These are phyloP conservation scores for Syngnathus floridae DNA, from an alignment of 2,113 vertebrate species.

Conservation along the genomic window DNA sequence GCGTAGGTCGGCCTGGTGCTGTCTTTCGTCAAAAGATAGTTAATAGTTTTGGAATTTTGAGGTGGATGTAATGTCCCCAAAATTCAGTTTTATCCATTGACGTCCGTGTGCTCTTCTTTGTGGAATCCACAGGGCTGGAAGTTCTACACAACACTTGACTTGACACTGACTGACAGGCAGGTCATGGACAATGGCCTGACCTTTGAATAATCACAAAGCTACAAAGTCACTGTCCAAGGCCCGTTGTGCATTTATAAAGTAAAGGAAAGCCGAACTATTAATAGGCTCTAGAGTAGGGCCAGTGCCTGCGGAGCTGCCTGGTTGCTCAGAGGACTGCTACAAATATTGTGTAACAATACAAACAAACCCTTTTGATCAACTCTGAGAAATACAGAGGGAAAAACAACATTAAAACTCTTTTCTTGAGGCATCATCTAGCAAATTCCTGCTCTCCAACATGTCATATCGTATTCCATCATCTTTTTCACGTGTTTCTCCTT, in stretches of 20 bases:
- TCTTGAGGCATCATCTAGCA: background rate
- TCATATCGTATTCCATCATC: background rate
- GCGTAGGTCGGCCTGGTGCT: background rate
- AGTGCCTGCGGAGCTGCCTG: background rate
- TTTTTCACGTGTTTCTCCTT: background rate
- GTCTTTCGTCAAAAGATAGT: background rate
- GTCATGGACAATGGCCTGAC: conserved; percentile 22
- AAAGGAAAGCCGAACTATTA: background rate
- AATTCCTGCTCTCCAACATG: background rate
- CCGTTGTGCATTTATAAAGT: conserved; percentile 1
- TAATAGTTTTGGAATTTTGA: background rate
- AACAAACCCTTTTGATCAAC: background rate
- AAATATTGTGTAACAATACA: background rate
- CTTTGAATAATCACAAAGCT: conserved; percentile 8
- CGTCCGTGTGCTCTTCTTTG: background rate
- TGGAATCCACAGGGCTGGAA: conserved; percentile 1
- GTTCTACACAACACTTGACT: conserved; percentile 8
- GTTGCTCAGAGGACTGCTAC: background rate
- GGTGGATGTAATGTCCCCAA: background rate
- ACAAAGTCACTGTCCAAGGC: conserved; percentile 17
- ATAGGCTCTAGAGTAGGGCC: background rate
- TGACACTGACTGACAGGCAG: background rate
- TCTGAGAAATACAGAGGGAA: background rate
- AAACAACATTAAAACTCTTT: background rate
- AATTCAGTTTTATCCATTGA: background rate